Percentiles rank a stretch among this genome's conserved stretches.
These are phyloP conservation scores for Polydrusus tereticollis DNA, from an alignment of 2,888 invertebrate species.

Conservation along the genomic window DNA sequence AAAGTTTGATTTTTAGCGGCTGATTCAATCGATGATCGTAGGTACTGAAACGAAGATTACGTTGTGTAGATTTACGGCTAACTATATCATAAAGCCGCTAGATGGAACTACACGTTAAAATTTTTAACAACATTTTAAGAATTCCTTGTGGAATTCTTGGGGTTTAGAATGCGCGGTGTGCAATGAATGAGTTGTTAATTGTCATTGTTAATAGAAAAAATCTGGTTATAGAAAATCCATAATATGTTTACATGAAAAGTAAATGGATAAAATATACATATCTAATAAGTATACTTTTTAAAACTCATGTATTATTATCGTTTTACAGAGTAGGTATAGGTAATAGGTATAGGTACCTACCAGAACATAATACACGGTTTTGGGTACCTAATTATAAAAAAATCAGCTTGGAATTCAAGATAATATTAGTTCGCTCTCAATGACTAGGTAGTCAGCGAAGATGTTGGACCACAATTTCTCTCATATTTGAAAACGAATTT, in stretches of 20 bases:
- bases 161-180: conserved; percentile 41
- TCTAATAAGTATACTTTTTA: too few species aligned
- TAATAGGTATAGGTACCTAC: too few species aligned
- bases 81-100: neutral
- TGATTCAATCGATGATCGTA: too few species aligned
- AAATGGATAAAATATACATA: neutral
- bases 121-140: neutral
- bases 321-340: too few species aligned
- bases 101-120: neutral
- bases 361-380: too few species aligned
- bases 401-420: too few species aligned
- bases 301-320: too few species aligned
- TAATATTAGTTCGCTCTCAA: too few species aligned
- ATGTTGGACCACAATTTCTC: too few species aligned
- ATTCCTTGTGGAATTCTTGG: conserved; percentile 20
- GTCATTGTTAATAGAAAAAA: conserved; percentile 31
- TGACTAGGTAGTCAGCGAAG: too few species aligned
- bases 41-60: neutral
- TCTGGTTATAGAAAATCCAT: conserved; percentile 17
- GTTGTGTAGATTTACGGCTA: neutral
- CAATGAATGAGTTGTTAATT: conserved; percentile 35
- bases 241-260: neutral
- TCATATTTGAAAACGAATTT: too few species aligned
- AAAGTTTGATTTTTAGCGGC: neutral
- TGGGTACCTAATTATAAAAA: too few species aligned